These are phyloP conservation scores for Aplysina aerophoba DNA, from an alignment of 37 sponge, comb jelly and placozoan species.

Conservation along the genomic window DNA sequence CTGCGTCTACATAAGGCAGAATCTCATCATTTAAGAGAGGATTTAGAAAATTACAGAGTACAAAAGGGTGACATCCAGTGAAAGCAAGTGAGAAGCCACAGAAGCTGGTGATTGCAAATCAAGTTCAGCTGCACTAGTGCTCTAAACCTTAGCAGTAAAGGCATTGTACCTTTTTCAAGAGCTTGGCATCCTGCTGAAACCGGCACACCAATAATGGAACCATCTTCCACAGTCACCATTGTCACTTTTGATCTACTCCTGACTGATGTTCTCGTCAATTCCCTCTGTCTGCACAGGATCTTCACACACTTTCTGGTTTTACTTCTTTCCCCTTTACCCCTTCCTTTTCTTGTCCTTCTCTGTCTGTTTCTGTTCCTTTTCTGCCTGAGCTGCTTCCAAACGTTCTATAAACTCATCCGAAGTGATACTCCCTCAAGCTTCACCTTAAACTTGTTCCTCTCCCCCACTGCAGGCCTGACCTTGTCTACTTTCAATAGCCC, in stretches of 20 bases:
- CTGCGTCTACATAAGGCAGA: too few species aligned
- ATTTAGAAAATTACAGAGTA: too few species aligned
- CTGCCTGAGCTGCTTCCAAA: not conserved
- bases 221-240: slow-evolving; percentile 28
- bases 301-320: not conserved
- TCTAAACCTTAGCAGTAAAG: too few species aligned
- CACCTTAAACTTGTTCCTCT: slow-evolving; percentile 14
- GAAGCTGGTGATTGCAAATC: too few species aligned
- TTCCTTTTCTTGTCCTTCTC: not conserved
- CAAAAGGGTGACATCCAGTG: too few species aligned
- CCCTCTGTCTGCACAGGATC: not conserved
- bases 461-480: not conserved
- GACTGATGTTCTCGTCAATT: slow-evolving; percentile 15
- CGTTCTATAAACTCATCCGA: slow-evolving; percentile 29
- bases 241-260: slow-evolving; percentile 43
- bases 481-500: slow-evolving; percentile 17
- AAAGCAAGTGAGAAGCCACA: too few species aligned
- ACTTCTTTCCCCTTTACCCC: too few species aligned
- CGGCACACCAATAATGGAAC: slow-evolving; percentile 48
- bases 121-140: too few species aligned
- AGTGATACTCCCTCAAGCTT: slow-evolving; percentile 26
- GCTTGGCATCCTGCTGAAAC: slow-evolving; percentile 1
- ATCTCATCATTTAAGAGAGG: too few species aligned
- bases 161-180: not conserved
- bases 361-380: slow-evolving; percentile 4